Evolutionary conservation across 2,797 vertebrate genomes (phyloP).

Genomic region (Urosaurus nigricauda): DNA sequence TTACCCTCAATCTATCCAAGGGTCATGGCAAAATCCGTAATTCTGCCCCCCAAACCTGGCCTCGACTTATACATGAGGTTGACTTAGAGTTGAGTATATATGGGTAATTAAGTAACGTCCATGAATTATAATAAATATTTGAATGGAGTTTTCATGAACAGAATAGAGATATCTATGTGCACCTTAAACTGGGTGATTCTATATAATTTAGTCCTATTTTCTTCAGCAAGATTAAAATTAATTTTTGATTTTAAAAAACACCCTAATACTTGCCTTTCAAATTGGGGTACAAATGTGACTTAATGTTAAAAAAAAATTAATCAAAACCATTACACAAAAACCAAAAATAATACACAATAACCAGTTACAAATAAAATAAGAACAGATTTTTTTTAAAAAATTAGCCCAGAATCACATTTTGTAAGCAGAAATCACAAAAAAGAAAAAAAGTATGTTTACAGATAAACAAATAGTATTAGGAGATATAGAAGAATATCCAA

Average conservation of each 20-base stretch:
- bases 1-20: too few species aligned
- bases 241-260: not conserved
- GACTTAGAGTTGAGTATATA: too few species aligned
- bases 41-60: too few species aligned
- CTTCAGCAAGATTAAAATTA: not conserved
- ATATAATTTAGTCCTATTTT: not conserved
- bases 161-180: not conserved
- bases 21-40: too few species aligned
- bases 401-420: too few species aligned
- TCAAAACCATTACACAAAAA: not conserved
- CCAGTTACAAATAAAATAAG: not conserved
- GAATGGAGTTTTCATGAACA: not conserved
- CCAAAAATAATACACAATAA: too few species aligned
- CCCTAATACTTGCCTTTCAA: not conserved
- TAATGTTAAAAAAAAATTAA: not conserved
- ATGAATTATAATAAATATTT: conserved; percentile 1
- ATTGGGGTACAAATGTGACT: not conserved
- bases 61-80: too few species aligned
- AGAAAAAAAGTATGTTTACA: too few species aligned
- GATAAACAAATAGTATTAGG: too few species aligned
- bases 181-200: not conserved
- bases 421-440: too few species aligned
- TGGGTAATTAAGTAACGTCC: too few species aligned
- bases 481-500: too few species aligned
- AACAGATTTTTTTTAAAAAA: not conserved